Evolutionary conservation across 2,888 invertebrate genomes (phyloP), one percentile per base, ranked within the genome.

Genomic region (Mimumesa dahlbomi): DNA sequence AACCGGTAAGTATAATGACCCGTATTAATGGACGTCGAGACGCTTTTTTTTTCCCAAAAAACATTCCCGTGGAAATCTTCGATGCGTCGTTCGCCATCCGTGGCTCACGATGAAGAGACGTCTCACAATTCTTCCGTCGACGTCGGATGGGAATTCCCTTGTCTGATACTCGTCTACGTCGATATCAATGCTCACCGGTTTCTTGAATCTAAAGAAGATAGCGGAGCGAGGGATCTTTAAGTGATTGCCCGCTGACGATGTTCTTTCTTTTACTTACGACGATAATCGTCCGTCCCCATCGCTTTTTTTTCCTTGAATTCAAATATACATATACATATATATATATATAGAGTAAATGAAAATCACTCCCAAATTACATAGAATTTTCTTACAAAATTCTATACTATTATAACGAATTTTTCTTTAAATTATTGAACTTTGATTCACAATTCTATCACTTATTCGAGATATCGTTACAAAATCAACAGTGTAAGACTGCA

Each of bases 201-300:
- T 53, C 38, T 42, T 13, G 9, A 31, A 42, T 14, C 46, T 63
- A n/a, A 43, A 13, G 48, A 38, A 18, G 31, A 21, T 16, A 43
- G 21, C 21, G 11, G 40, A 13, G 31, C 22, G 43, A 46, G 46
- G 21, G 67, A 63, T 63, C 73, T 75, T 74, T 84, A 84, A 82
- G 81, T 82, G 79, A 83, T 83, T 84, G 79, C 74, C 14, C 61
- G 58, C 31, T 48, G 43, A 29, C 57, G 36, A 42, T 48, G 18
- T 42, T 18, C 42, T 54, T 40, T 49, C 34, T 36, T 48, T 53
- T 50, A 57, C 61, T 58, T 64, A 53, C 13, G 25, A 63, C 50
- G 54, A 69, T 61, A 54, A 49, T n/a, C n/a, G n/a, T n/a, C n/a
- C n/a, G n/a, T n/a, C n/a, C n/a, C n/a, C n/a, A n/a, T n/a, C n/a